Evolutionary conservation across 2,888 invertebrate genomes (phyloP).

Genomic region (Megalurothrips usitatus): DNA sequence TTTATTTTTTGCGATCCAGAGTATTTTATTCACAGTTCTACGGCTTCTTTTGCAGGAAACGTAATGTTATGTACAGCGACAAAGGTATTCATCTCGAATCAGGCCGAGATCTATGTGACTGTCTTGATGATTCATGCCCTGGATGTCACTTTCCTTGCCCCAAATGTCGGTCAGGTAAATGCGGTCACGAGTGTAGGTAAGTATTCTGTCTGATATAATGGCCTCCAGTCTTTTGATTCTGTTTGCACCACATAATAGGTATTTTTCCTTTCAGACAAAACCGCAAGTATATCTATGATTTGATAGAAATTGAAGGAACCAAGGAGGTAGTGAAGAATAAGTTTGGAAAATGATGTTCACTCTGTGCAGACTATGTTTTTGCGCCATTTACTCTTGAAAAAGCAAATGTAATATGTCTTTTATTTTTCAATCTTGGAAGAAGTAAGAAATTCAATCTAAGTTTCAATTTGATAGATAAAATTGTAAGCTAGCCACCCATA

Average conservation of each 20-base stretch:
- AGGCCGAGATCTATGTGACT: conserved; percentile 77
- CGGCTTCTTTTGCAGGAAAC: conserved; percentile 47
- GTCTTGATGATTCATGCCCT: conserved; percentile 66
- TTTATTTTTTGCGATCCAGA: neutral
- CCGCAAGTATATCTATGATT: conserved; percentile 73
- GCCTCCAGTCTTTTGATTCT: neutral
- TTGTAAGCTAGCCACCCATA: no score
- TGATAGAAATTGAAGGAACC: conserved; percentile 68
- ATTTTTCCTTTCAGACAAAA: conserved; percentile 52
- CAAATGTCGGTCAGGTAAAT: conserved; percentile 68
- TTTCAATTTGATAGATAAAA: no score
- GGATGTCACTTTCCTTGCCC: conserved; percentile 82
- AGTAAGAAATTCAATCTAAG: no score
- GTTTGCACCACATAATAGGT: neutral
- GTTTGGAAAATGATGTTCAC: neutral
- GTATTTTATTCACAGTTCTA: neutral
- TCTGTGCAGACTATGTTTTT: neutral
- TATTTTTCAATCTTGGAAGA: no score
- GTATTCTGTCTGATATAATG: conserved; percentile 28
- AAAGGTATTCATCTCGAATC: conserved; percentile 59
- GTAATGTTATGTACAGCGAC: conserved; percentile 64
- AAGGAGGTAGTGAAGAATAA: neutral
- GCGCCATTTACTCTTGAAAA: no score
- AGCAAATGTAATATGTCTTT: no score
- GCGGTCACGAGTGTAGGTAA: conserved; percentile 74